Conservation (phyloP, 2,113 vertebrate species). For the Girardinichthys multiradiatus region DNA sequence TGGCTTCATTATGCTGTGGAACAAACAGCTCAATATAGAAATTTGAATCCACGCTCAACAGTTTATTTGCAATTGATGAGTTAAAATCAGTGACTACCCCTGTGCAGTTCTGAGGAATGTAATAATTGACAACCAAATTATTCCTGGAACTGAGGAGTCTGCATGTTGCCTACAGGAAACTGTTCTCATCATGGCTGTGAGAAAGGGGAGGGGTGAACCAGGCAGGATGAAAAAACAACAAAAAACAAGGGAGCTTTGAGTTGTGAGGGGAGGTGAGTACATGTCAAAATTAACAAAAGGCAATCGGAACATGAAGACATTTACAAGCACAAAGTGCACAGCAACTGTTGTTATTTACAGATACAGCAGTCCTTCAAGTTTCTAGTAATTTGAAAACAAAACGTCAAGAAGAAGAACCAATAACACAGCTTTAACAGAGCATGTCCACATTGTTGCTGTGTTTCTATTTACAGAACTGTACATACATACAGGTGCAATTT, state of each 20-base stretch:
- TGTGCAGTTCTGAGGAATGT: slow-evolving; percentile 31
- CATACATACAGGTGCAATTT: slow-evolving; percentile 69
- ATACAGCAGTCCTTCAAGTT: slow-evolving; percentile 99
- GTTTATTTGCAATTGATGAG: slow-evolving; percentile 43
- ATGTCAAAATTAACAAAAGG: slow-evolving; percentile 75
- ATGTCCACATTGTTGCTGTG: slow-evolving; percentile 73
- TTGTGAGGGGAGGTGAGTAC: slow-evolving; percentile 61
- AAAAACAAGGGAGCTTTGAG: slow-evolving; percentile 51
- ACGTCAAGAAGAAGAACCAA: slow-evolving; percentile 72
- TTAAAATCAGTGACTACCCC: slow-evolving; percentile 33
- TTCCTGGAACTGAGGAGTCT: slow-evolving; percentile 65
- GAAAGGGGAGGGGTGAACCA: slow-evolving; percentile 68
- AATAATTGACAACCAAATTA: slow-evolving; percentile 28
- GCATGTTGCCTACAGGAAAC: slow-evolving; percentile 78
- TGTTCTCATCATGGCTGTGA: slow-evolving; percentile 71
- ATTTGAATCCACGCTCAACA: slow-evolving; percentile 34
- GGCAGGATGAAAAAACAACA: slow-evolving; percentile 63
- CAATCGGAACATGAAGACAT: slow-evolving; percentile 87
- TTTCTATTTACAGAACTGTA: slow-evolving; percentile 72
- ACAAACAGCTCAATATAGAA: slow-evolving; percentile 50
- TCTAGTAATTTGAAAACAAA: slow-evolving; percentile 85
- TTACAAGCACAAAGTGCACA: slow-evolving; percentile 93
- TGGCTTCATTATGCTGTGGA: slow-evolving; percentile 54
- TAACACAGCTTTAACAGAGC: slow-evolving; percentile 81
- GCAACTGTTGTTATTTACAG: slow-evolving; percentile 94